Percentiles rank a stretch among this genome's conserved stretches.
Conservation (phyloP, 2,888 invertebrate genomes). For the Eledone cirrhosa region DNA sequence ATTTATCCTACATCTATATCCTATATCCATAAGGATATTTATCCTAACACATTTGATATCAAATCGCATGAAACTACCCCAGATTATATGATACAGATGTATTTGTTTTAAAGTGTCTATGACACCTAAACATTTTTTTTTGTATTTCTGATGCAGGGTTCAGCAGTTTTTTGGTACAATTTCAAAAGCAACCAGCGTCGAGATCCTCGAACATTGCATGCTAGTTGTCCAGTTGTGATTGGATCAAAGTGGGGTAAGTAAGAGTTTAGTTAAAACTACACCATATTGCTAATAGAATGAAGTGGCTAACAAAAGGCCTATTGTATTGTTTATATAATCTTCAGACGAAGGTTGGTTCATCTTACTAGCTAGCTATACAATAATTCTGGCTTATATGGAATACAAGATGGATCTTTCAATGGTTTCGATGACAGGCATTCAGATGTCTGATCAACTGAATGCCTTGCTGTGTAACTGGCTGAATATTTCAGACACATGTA, state of each 20-base stretch:
- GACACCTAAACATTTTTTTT: neutral
- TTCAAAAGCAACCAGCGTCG: conserved; percentile 42
- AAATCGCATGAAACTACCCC: too few species aligned
- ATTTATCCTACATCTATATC: neutral
- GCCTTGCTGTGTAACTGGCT: too few species aligned
- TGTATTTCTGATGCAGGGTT: conserved; percentile 40
- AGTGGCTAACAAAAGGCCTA: too few species aligned
- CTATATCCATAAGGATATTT: neutral
- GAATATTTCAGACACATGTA: too few species aligned
- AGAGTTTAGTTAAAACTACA: neutral
- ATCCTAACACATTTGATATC: neutral
- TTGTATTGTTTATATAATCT: too few species aligned
- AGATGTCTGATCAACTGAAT: too few species aligned
- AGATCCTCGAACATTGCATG: conserved; percentile 49
- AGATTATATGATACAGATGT: neutral
- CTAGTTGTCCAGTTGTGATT: conserved; percentile 57
- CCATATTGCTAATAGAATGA: neutral
- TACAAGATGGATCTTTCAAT: too few species aligned
- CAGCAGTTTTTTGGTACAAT: conserved; percentile 58
- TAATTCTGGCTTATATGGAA: too few species aligned
- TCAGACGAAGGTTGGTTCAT: too few species aligned
- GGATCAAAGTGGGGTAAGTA: conserved; percentile 62
- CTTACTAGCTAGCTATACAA: too few species aligned
- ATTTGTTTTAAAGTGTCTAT: neutral
- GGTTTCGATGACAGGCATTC: too few species aligned